Evolutionary conservation across 2,797 vertebrate species (phyloP), one percentile per base, ranked within the genome.

Genomic region (Clamator glandarius): DNA sequence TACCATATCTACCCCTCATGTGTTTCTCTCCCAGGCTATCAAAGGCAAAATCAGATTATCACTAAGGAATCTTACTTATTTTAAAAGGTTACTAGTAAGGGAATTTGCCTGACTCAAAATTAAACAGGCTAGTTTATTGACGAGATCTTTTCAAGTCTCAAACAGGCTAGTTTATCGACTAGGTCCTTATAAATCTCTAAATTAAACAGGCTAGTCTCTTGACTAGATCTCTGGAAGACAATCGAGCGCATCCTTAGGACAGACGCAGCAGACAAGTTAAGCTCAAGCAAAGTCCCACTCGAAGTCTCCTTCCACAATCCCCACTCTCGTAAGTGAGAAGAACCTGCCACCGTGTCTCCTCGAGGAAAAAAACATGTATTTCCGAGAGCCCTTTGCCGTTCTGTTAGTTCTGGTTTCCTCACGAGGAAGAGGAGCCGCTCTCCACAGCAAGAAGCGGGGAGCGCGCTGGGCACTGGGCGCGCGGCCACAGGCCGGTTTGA

Each of bases 341-440:
- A 85, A 90, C 8, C 14, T 42, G 29, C 8, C 42, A 26, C 5
- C 0, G 0, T 11, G 12, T 58, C 12, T 50, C n/a, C 36, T n/a
- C 4, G 3, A n/a, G 10, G 10, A 9, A 48, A 48, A 48, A 6
- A 31, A 23, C 13, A 5, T 17, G 25, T 67, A 58, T 21, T 64
- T 24, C 19, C 64, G 29, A 68, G 13, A 62, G 23, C 61, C 64
- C 44, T 26, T 89, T 52, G 2, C 15, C 55, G 5, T 26, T 63
- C 54, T 64, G 29, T 48, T 66, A 48, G 31, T 66, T 80, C 33
- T 51, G 54, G 15, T 44, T 87, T 64, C 55, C 24, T 39, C 48
- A 13, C 29, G 52, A 75, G 54, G 25, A 58, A 58, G 44, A 70
- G 61, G 6, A 46, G 13, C 7, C 9, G 58, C 25, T 57, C 80